Percentiles rank a stretch among this genome's conserved stretches.
phyloP scores from a whole-genome alignment of 2,888 invertebrate species.

The Norana najaformis region DNA sequence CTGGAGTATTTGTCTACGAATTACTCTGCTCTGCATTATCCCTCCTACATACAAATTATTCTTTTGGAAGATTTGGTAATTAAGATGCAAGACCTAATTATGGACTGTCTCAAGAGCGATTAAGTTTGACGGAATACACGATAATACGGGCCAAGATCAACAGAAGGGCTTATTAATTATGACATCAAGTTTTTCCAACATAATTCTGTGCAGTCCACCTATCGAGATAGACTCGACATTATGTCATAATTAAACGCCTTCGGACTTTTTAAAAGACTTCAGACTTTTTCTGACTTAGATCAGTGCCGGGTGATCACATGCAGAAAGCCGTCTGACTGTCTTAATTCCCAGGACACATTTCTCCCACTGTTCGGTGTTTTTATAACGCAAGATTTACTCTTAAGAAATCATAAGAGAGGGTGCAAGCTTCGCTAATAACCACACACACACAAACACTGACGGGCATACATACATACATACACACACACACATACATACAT shows the following conservation, averaged over 20 bases:
- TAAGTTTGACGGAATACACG: background rate
- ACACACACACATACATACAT: background rate
- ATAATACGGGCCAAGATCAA: background rate
- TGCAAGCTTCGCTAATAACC: background rate
- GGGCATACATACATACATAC: background rate
- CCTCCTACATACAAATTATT: background rate
- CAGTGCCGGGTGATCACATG: no score
- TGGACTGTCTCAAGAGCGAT: background rate
- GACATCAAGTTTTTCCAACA: background rate
- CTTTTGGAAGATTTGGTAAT: background rate
- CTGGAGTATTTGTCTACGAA: background rate
- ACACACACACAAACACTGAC: background rate
- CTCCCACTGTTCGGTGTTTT: no score
- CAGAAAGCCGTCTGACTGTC: no score
- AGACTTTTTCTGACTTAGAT: background rate
- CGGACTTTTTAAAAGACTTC: background rate
- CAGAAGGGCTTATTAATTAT: background rate
- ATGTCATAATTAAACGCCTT: background rate
- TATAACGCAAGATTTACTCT: no score
- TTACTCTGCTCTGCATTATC: background rate
- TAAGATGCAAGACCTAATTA: background rate
- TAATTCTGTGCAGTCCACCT: background rate
- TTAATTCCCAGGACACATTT: no score
- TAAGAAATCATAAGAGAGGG: no score
- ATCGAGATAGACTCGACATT: background rate